Evolutionary conservation across 2,888 invertebrate species (phyloP).

Genomic region (Hetaerina titia): DNA sequence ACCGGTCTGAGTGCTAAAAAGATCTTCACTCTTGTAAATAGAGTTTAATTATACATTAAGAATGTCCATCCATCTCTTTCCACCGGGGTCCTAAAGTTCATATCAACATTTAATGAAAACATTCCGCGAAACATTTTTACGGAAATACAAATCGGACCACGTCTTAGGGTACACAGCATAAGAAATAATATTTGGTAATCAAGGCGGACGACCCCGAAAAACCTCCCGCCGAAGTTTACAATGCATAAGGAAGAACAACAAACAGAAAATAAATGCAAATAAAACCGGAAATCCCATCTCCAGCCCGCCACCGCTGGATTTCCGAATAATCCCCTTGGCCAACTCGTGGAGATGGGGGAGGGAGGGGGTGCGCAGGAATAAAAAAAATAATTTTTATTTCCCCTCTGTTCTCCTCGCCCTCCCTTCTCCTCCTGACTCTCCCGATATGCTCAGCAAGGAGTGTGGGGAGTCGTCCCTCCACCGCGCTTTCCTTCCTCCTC

Average conservation of each 20-base stretch:
- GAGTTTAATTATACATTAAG: not conserved
- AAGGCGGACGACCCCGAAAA: not conserved
- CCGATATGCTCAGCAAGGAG: not conserved
- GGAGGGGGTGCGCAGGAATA: not conserved
- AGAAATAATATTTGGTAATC: conserved; percentile 59
- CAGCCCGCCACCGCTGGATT: not conserved
- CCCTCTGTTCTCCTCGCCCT: not conserved
- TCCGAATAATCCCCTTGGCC: conserved; percentile 57
- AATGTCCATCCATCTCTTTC: not conserved
- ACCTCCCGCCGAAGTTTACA: conserved; percentile 54
- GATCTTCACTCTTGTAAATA: not conserved
- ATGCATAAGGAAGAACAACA: conserved; percentile 40
- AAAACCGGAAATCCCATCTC: conserved; percentile 65
- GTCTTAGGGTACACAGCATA: conserved; percentile 53
- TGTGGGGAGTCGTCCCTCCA: not conserved
- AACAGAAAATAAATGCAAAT: conserved; percentile 65
- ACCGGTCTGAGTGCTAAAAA: not conserved
- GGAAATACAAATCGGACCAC: conserved; percentile 45
- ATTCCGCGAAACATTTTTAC: conserved; percentile 37
- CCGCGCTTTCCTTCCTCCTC: not conserved
- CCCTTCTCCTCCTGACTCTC: not conserved
- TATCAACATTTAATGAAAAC: conserved; percentile 35
- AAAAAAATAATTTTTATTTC: not conserved
- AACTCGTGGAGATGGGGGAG: not conserved
- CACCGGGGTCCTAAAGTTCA: not conserved